Evolutionary conservation across 2,888 invertebrate genomes (phyloP).

Genomic region (Dasypolia templi): DNA sequence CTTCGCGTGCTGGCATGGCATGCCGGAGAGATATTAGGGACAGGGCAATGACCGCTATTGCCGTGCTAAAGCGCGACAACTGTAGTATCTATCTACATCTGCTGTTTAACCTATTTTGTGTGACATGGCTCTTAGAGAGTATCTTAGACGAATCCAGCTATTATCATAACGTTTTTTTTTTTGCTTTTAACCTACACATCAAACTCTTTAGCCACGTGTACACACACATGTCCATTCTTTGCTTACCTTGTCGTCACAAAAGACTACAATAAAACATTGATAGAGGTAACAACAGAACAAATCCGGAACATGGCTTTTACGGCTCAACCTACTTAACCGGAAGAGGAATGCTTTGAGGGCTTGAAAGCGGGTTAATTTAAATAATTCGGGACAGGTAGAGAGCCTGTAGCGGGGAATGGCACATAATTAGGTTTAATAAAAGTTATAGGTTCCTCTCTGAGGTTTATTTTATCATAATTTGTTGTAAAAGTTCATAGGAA

Average conservation of each 20-base stretch:
- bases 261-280: slow-evolving; percentile 44
- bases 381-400: slow-evolving; percentile 54
- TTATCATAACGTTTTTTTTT: too few relatives aligned
- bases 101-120: not conserved
- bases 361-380: slow-evolving; percentile 65
- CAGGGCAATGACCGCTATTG: not conserved
- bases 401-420: slow-evolving; percentile 28
- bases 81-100: not conserved
- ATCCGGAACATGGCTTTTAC: slow-evolving; percentile 49
- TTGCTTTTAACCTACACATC: not conserved
- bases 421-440: slow-evolving; percentile 58
- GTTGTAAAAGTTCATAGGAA: slow-evolving; percentile 34
- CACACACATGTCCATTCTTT: not conserved
- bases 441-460: slow-evolving; percentile 35
- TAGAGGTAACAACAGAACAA: slow-evolving; percentile 36
- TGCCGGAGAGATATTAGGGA: not conserved
- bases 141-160: too few relatives aligned
- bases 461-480: slow-evolving; percentile 46
- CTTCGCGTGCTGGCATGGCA: not conserved
- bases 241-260: slow-evolving; percentile 26
- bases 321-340: slow-evolving; percentile 58
- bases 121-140: not conserved
- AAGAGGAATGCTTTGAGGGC: slow-evolving; percentile 60
- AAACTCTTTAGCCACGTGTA: slow-evolving; percentile 4
- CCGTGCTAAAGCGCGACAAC: not conserved